Evolutionary conservation across 2,113 vertebrate genomes (phyloP).

Genomic region (Labeo catla): DNA sequence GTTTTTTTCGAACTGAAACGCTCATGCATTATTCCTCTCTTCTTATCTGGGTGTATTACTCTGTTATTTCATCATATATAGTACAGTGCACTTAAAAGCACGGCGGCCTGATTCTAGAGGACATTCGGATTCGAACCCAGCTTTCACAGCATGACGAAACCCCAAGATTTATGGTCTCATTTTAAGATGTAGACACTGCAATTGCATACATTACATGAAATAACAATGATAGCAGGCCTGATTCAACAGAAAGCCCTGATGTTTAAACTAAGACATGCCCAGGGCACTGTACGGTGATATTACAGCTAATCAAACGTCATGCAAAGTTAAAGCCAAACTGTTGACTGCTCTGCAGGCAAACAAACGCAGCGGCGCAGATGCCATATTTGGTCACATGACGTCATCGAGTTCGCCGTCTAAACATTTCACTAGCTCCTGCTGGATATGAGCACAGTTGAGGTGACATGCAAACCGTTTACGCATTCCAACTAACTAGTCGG

Average conservation of each 20-base stretch:
- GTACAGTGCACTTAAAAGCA: conserved; percentile 29
- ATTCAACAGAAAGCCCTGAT: not conserved
- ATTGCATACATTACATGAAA: not conserved
- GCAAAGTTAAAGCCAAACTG: conserved; percentile 39
- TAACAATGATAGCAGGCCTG: not conserved
- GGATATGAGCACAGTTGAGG: not conserved
- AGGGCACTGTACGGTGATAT: not conserved
- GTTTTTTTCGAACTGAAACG: not conserved
- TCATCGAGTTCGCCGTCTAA: conserved; percentile 50
- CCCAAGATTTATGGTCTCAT: not conserved
- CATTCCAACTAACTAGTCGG: not conserved
- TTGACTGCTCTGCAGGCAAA: conserved; percentile 37
- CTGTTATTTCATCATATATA: conserved; percentile 52
- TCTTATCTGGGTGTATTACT: conserved; percentile 45
- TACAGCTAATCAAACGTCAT: not conserved
- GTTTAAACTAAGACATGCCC: not conserved
- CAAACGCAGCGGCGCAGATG: conserved; percentile 31
- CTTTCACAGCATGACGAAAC: not conserved
- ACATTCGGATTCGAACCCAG: not conserved
- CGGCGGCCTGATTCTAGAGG: conserved; percentile 2
- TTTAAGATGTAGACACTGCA: not conserved
- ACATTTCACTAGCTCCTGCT: conserved; percentile 28
- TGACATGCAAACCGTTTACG: not conserved
- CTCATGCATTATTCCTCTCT: conserved; percentile 11
- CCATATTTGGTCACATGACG: conserved; percentile 58